A percentile compares a stretch with the other conserved stretches of the same genome.
Conservation (phyloP, 2,888 invertebrate species). For the Protonemura montana region DNA sequence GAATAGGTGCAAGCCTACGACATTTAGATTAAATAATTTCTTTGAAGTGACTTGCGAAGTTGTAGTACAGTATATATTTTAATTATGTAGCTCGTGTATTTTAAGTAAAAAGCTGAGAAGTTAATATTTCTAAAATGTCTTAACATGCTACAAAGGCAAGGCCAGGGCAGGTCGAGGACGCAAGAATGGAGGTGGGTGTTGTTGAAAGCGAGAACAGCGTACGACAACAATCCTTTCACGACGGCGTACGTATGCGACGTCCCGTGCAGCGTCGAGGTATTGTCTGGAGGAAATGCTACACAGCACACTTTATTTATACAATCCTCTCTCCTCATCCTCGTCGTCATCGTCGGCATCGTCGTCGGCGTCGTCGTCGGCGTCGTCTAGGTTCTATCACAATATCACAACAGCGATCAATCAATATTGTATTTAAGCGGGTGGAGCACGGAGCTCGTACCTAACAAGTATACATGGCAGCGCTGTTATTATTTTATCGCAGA, state of each 20-base stretch:
- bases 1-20: neutral
- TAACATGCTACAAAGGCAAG: conserved; percentile 8
- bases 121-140: conserved; percentile 33
- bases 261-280: neutral
- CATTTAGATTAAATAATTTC: neutral
- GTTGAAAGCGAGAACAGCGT: too few species aligned
- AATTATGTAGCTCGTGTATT: neutral
- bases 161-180: neutral
- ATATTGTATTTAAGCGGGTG: neutral
- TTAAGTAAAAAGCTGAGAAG: neutral
- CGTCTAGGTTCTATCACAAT: too few species aligned
- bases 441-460: too few species aligned
- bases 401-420: neutral
- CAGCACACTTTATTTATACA: neutral
- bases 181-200: too few species aligned
- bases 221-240: neutral
- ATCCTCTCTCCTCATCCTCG: neutral
- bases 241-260: neutral
- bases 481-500: neutral
- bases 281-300: neutral
- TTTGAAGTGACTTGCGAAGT: neutral
- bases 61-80: conserved; percentile 8
- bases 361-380: too few species aligned
- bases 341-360: too few species aligned
- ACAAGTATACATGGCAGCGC: too few species aligned